These are phyloP conservation scores for Atopsyche davidsoni DNA, from an alignment of 1,140 invertebrate genomes.

Conservation along the genomic window DNA sequence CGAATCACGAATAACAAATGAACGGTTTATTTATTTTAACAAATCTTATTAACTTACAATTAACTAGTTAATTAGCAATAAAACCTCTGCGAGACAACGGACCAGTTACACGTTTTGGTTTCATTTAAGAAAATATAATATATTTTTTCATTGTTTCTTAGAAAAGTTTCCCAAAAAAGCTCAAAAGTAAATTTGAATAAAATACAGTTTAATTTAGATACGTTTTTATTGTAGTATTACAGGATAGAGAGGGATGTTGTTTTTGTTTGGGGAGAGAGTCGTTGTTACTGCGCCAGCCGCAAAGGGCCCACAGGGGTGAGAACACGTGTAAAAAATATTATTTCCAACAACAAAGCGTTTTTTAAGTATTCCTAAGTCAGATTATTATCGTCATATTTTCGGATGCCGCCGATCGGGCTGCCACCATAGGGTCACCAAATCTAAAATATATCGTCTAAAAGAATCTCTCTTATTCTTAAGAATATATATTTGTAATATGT, in stretches of 20 bases:
- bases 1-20: too few relatives aligned
- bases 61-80: too few relatives aligned
- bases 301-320: conserved; percentile 25
- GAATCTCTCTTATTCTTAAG: background rate
- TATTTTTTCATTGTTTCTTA: too few relatives aligned
- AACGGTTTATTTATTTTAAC: too few relatives aligned
- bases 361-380: conserved; percentile 29
- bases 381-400: conserved; percentile 26
- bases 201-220: background rate
- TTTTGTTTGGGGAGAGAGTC: conserved; percentile 18
- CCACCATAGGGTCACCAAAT: too few relatives aligned
- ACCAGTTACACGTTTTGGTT: too few relatives aligned
- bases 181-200: background rate
- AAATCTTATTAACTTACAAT: too few relatives aligned
- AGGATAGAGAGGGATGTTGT: conserved; percentile 14
- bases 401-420: conserved; percentile 4
- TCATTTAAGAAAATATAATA: too few relatives aligned
- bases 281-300: conserved; percentile 16
- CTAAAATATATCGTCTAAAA: too few relatives aligned
- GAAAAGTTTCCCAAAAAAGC: background rate
- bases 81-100: too few relatives aligned
- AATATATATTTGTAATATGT: background rate
- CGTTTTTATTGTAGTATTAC: background rate
- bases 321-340: conserved; percentile 22
- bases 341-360: conserved; percentile 26